Conservation (phyloP, 2,888 invertebrate genomes). For the Meteorus cinctellus region DNA sequence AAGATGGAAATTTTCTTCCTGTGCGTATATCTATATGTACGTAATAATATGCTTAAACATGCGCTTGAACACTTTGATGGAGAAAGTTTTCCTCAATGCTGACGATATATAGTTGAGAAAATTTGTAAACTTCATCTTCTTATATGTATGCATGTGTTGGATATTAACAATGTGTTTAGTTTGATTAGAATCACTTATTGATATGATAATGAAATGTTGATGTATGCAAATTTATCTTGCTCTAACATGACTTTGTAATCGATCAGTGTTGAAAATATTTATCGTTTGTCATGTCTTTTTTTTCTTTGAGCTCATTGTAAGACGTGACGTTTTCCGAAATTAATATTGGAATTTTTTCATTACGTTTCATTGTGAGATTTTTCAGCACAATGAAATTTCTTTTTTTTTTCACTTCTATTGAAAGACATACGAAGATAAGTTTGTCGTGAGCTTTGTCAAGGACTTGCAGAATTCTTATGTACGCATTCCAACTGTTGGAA, state of each 20-base stretch:
- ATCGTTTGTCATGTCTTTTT: not conserved
- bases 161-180: conserved; percentile 27
- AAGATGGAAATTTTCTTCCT: conserved; percentile 23
- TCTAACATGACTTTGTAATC: not conserved
- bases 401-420: conserved; percentile 50
- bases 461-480: no score
- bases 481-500: not conserved
- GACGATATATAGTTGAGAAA: conserved; percentile 16
- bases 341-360: conserved; percentile 37
- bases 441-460: no score
- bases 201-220: conserved; percentile 6
- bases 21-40: conserved; percentile 18
- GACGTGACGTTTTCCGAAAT: no score
- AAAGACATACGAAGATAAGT: conserved; percentile 15
- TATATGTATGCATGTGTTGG: not conserved
- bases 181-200: conserved; percentile 18
- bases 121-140: conserved; percentile 15
- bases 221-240: conserved; percentile 20
- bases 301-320: no score
- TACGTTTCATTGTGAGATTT: conserved; percentile 47
- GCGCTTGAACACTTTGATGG: conserved; percentile 34
- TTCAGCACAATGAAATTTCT: conserved; percentile 50
- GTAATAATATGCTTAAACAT: conserved; percentile 40
- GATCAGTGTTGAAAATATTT: not conserved
- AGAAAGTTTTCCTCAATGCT: conserved; percentile 30